phyloP scores from a whole-genome alignment of 1,140 invertebrate species.

The Nephila pilipes region DNA sequence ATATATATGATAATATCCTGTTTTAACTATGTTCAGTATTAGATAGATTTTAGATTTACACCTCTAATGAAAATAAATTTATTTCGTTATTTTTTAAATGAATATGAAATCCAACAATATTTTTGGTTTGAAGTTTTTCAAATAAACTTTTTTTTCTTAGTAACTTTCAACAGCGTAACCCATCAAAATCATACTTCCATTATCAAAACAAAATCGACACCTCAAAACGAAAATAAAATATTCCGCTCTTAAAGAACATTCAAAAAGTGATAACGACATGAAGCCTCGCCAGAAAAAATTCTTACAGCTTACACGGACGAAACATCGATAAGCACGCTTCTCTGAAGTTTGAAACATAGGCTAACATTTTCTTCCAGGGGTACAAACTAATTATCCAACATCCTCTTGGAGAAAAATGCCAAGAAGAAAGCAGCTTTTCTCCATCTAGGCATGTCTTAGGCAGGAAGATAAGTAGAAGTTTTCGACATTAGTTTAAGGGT shows the following conservation, averaged over 20 bases:
- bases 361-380: not conserved
- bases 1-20: too few species aligned
- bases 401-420: not conserved
- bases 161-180: too few species aligned
- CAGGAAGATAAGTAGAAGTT: not conserved
- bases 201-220: too few species aligned
- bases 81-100: too few species aligned
- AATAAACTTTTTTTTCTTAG: too few species aligned
- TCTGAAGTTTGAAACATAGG: not conserved
- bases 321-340: not conserved
- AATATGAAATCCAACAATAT: too few species aligned
- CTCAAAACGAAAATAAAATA: too few species aligned
- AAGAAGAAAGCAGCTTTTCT: not conserved
- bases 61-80: too few species aligned
- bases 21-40: too few species aligned
- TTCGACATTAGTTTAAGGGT: constrained; percentile 12
- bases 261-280: not conserved
- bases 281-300: not conserved
- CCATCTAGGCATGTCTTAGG: not conserved
- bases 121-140: too few species aligned
- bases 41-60: too few species aligned
- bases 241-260: not conserved
- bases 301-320: not conserved
- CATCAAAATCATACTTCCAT: too few species aligned
- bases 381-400: constrained; percentile 25